Evolutionary conservation across 1,140 invertebrate species (phyloP), one percentile per base, ranked within the genome.

Genomic region (Tribolium madens): DNA sequence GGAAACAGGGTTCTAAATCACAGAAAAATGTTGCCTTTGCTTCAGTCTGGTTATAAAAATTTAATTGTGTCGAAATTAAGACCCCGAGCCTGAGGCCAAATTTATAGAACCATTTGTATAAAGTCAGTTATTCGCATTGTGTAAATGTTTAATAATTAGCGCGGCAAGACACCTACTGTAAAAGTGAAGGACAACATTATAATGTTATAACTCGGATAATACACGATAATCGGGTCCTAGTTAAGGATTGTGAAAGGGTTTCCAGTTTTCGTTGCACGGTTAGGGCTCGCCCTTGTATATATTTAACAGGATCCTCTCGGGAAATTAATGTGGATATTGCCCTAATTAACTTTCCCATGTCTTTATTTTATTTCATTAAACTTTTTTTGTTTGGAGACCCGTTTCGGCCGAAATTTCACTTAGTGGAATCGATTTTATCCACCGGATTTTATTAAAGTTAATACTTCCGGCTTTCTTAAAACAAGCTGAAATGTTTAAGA

Each of bases 261-360:
- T 60, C 21, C 53, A 60, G 53, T 60, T 60, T 60, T 60, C 53
- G 17, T 6, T 17, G 53, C 21, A 60, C 53, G 17, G 53, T 64
- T 64, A 64, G 26, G 57, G 26, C 57, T 10, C 21, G 57, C 57
- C 57, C 57, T 64, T 64, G 57, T 64, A 64, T 64, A 64, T 33
- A 64, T 64, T 64, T 64, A 64, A 64, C 57, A 12, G 21, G 57
- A 64, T 64, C 26, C 57, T 64, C 57, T 18, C 57, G 57, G 57
- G 57, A 64, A 64, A 64, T 64, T 64, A 64, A 64, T 64, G 57
- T 64, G 57, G 57, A 64, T 64, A 64, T 64, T 64, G 57, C 57
- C 26, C 57, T 64, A 64, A 64, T 64, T 64, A 64, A 64, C 57
- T 64, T 64, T 64, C 57, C 26, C 57, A 64, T 64, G 57, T 33